Conservation (phyloP, 2,113 vertebrate species). For the Xiphophorus hellerii region DNA sequence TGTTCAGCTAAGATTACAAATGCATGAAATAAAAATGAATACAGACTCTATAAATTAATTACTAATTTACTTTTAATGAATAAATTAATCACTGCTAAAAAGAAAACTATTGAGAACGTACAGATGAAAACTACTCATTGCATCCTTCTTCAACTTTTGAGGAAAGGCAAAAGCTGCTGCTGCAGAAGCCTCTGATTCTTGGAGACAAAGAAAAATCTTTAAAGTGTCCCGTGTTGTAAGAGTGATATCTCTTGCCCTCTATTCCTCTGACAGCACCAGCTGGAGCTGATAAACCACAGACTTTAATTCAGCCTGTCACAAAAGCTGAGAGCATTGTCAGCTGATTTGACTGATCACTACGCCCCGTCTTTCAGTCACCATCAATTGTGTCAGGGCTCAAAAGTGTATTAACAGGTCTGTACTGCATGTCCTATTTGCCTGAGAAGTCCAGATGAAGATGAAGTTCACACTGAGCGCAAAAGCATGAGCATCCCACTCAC, state of each 20-base stretch:
- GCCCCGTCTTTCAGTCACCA: conserved; percentile 55
- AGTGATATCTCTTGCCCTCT: conserved; percentile 52
- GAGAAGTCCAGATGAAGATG: conserved; percentile 62
- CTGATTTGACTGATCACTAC: conserved; percentile 58
- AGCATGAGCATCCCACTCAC: conserved; percentile 38
- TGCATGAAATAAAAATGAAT: too few relatives aligned
- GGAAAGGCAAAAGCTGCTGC: conserved; percentile 33
- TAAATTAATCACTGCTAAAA: neutral
- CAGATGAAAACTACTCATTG: neutral
- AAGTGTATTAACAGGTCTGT: conserved; percentile 72
- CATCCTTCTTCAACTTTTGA: conserved; percentile 26
- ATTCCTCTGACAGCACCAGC: conserved; percentile 59
- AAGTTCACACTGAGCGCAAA: conserved; percentile 65
- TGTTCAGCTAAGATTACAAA: too few relatives aligned
- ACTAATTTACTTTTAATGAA: too few relatives aligned
- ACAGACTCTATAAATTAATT: too few relatives aligned
- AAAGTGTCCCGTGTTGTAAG: conserved; percentile 44
- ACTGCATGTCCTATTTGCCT: conserved; percentile 44
- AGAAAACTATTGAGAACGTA: neutral
- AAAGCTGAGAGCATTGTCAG: conserved; percentile 57
- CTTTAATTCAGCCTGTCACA: conserved; percentile 57
- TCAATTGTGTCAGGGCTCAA: conserved; percentile 69
- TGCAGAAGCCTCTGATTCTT: conserved; percentile 21
- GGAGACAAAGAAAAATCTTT: conserved; percentile 53
- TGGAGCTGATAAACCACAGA: conserved; percentile 65